phyloP scores from a whole-genome alignment of 2,113 vertebrate species.

The Chaetura pelagica region DNA sequence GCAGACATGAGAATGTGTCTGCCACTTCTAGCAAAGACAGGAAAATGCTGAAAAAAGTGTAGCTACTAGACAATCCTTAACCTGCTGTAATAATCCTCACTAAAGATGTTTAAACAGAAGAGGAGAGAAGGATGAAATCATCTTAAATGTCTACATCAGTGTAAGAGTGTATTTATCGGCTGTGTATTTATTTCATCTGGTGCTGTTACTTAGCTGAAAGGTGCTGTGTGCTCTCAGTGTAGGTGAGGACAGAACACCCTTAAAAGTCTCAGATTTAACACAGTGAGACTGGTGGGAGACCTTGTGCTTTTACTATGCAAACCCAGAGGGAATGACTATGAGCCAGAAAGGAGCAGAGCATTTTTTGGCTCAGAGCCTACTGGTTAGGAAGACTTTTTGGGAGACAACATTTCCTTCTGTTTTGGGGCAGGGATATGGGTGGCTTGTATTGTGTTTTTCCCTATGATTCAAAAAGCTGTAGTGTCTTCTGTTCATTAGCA shows the following conservation, averaged over 20 bases:
- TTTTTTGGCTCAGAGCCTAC: neutral
- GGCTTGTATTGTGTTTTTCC: neutral
- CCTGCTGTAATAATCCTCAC: neutral
- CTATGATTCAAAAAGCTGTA: neutral
- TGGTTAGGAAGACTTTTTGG: neutral
- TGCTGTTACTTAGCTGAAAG: neutral
- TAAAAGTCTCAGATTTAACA: neutral
- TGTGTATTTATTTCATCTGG: neutral
- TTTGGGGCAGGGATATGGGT: accelerated
- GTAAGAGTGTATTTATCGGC: neutral
- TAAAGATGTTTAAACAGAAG: neutral
- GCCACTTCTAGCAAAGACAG: neutral
- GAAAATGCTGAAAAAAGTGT: neutral
- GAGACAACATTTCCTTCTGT: neutral
- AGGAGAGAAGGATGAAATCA: neutral
- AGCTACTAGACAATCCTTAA: neutral
- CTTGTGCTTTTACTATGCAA: neutral
- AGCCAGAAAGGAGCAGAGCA: neutral
- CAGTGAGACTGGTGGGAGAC: neutral
- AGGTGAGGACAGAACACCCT: neutral
- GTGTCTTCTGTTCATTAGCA: neutral
- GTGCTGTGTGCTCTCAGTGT: neutral
- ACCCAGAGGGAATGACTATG: neutral
- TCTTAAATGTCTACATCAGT: neutral
- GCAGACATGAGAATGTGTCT: neutral